phyloP scores from a whole-genome alignment of 2,797 vertebrate species.

The Gobionotothen gibberifrons region DNA sequence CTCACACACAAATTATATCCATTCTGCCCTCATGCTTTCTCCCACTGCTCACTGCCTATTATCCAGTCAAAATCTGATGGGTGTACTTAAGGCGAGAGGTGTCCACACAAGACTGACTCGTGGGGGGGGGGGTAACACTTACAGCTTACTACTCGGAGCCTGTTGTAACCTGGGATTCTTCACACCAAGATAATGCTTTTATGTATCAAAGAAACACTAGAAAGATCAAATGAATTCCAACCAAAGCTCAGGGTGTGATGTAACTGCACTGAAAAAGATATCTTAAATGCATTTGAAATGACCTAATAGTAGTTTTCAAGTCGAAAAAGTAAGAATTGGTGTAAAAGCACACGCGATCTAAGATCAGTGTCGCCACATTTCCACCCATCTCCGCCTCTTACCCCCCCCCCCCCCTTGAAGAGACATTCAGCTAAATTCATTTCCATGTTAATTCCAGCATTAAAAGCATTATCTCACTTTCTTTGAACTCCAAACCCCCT shows the following conservation, averaged over 20 bases:
- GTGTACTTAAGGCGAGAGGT: conserved; percentile 46
- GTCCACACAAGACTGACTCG: conserved; percentile 45
- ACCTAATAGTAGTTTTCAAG: background rate
- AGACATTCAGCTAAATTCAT: conserved; percentile 47
- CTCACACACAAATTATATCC: conserved; percentile 46
- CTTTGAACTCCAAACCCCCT: conserved; percentile 57
- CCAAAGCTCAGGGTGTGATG: background rate
- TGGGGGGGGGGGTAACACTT: conserved; percentile 28
- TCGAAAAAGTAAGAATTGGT: background rate
- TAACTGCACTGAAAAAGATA: background rate
- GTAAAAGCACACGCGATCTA: conserved; percentile 9
- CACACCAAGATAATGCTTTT: conserved; percentile 9
- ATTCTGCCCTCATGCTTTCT: conserved; percentile 68
- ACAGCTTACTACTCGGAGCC: conserved; percentile 10
- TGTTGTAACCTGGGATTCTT: conserved; percentile 15
- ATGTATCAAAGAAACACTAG: background rate
- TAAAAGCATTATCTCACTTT: conserved; percentile 66
- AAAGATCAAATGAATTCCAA: background rate
- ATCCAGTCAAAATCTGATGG: conserved; percentile 66
- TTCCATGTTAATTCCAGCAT: conserved; percentile 67
- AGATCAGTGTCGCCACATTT: conserved; percentile 33
- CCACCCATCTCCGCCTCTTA: conserved; percentile 21
- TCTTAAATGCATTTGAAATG: background rate
- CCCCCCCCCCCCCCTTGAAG: background rate
- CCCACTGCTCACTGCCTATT: conserved; percentile 63